Base-by-base conservation (phyloP, 2,888 invertebrate species). In the Noctua janthe region DNA sequence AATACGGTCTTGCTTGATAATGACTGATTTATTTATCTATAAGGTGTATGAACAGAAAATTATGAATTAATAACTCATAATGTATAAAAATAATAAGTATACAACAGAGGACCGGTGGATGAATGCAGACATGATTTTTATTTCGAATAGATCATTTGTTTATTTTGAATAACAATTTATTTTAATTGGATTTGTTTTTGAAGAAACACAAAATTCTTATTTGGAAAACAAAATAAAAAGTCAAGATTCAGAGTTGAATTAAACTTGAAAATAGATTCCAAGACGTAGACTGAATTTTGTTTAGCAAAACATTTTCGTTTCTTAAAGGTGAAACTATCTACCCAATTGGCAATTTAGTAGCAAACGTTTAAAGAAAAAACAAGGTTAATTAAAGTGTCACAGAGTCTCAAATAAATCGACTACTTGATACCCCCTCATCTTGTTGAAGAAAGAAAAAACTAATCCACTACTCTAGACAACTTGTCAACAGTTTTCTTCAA, bases 401-500 rank as follows among this genome's bases (percentile, higher is more conserved):
- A 23, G 78, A 49, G 66, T 81, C 66, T 81, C 59, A 54, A 66
- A 71, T 84, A 81, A 76, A 84, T 84, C n/a, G 73, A 80, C 73
- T 83, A 62, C 73, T 73, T 73, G 73, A 69, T 74, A 76, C 69
- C 67, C 70, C 64, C 78, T 88, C 78, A 82, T 84, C 84, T 76
- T 70, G 82, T 67, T 81, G 69, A 78, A 64, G 67, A 82, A 78
- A 64, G 67, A 82, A 90, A 89, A 86, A 84, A 78, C 71, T 59
- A 66, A 80, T 83, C 62, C 62, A 71, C 70, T 62, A 76, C 66
- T 47, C 20, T 20, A 62, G 73, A 67, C n/a, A 67, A 49, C 59
- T 71, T 71, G 47, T 66, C 15, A 59, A 75, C 43, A 70, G 56
- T 76, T 73, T 71, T 20, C 39, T 80, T 64, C 1, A 70, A 80